Base-by-base conservation (phyloP, 2,113 vertebrate genomes). In the Centropus bengalensis region DNA sequence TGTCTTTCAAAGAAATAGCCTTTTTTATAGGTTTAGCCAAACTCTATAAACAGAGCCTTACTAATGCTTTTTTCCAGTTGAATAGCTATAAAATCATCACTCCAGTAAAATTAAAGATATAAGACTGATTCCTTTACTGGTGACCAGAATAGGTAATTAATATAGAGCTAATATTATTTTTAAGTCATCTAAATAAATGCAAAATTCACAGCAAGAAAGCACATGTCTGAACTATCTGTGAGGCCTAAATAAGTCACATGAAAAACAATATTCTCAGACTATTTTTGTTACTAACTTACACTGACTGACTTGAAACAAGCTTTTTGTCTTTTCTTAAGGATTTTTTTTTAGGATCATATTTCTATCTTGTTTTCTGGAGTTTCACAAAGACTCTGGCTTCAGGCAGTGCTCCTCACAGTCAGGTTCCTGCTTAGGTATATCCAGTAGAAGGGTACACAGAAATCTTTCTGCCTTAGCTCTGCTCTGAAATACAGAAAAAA, bases 141-240 rank as follows among this genome's bases (percentile, higher is more conserved):
- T 82, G 40, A 67, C 63, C 73, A 90, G 26, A 82, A 86, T 5
- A 59, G 13, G 33, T 42, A 86, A 63, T 55, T 68, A 54, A 62
- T 45, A 63, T 6, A 80, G 18, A 76, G 8, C 10, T 55, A 55
- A 68, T 16, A 15, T 11, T 55, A 27, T 27, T 78, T 86, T 56
- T 12, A 64, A 68, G 42, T 60, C 54, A 79, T 26, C 17, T 54
- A 42, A 54, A 79, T 32, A 32, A 60, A 42, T 1, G 2, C 9
- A 83, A 71, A 77, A 63, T 13, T 30, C 45, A 33, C 18, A 74
- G 47, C 10, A 62, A 60, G 42, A 40, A 89, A 79, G 21, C 8
- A 58, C 78, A 33, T 0, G 0, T 24, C 68, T n/a, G 10, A 30
- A 44, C 2, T 21, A 30, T 3, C 28, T 40, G 7, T 1, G 3